Conservation (phyloP, 2,888 invertebrate genomes). For the Amiota communis region DNA sequence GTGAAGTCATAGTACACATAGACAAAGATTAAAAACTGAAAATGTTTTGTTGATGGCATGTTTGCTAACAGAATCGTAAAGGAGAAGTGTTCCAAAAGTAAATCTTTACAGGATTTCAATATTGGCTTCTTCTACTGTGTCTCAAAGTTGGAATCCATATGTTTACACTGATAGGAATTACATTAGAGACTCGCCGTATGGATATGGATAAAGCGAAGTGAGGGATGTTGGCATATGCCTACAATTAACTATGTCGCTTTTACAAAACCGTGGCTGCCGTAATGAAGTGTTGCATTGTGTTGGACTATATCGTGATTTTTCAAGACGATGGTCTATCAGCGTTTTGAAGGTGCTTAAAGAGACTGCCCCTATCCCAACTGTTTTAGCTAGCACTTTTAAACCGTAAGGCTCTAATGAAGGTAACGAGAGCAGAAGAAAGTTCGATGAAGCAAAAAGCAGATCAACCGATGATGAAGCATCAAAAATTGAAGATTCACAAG, state of each 20-base stretch:
- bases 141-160: too few species aligned
- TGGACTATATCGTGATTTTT: conserved; percentile 88
- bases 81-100: too few species aligned
- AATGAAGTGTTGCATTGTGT: conserved; percentile 92
- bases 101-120: too few species aligned
- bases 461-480: conserved; percentile 66
- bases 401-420: conserved; percentile 76
- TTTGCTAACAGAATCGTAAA: too few species aligned
- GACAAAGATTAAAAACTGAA: too few species aligned
- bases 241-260: conserved; percentile 96
- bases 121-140: too few species aligned
- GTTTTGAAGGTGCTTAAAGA: conserved; percentile 87
- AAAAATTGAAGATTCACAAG: conserved; percentile 75
- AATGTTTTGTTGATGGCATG: too few species aligned
- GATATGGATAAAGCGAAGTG: conserved; percentile 96
- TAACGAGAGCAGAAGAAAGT: conserved; percentile 53
- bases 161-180: too few species aligned
- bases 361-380: conserved; percentile 87
- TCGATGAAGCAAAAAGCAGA: conserved; percentile 62
- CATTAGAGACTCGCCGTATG: conserved; percentile 96
- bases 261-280: conserved; percentile 94
- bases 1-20: too few species aligned
- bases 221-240: conserved; percentile 94
- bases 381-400: conserved; percentile 83
- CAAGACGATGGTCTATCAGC: conserved; percentile 95